Evolutionary conservation across 1,140 invertebrate species (phyloP).

Genomic region (Cydia splendana): DNA sequence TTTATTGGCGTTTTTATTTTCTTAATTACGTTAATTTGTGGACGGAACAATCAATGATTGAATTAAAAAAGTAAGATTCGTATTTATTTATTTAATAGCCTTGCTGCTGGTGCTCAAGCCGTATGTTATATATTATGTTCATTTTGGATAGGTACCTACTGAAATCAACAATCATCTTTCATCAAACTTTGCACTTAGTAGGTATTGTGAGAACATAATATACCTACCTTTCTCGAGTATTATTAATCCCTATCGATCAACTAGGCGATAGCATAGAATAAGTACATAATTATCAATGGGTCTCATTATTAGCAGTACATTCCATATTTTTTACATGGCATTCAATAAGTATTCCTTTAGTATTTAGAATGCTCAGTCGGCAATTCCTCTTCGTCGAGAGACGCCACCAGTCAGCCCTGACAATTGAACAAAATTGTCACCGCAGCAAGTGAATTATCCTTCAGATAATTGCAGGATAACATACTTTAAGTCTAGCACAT

Average conservation of each 20-base stretch:
- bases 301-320: slow-evolving; percentile 9
- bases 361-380: slow-evolving; percentile 6
- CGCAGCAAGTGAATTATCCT: slow-evolving; percentile 51
- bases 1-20: slow-evolving; percentile 28
- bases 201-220: too few relatives aligned
- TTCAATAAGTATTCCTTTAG: background rate
- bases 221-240: background rate
- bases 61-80: too few relatives aligned
- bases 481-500: slow-evolving; percentile 43
- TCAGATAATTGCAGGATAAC: slow-evolving; percentile 56
- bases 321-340: background rate
- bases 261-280: slow-evolving; percentile 19
- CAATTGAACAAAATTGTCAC: slow-evolving; percentile 54
- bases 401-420: slow-evolving; percentile 18
- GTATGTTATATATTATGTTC: too few relatives aligned
- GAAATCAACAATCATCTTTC: too few relatives aligned
- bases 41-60: too few relatives aligned
- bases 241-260: slow-evolving; percentile 31
- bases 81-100: too few relatives aligned
- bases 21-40: background rate
- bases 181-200: too few relatives aligned
- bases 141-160: too few relatives aligned
- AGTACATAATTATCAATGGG: background rate
- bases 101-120: too few relatives aligned
- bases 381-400: slow-evolving; percentile 1